phyloP scores from a whole-genome alignment of 1,140 invertebrate genomes.

The Hyposmocoma kahamanoa region DNA sequence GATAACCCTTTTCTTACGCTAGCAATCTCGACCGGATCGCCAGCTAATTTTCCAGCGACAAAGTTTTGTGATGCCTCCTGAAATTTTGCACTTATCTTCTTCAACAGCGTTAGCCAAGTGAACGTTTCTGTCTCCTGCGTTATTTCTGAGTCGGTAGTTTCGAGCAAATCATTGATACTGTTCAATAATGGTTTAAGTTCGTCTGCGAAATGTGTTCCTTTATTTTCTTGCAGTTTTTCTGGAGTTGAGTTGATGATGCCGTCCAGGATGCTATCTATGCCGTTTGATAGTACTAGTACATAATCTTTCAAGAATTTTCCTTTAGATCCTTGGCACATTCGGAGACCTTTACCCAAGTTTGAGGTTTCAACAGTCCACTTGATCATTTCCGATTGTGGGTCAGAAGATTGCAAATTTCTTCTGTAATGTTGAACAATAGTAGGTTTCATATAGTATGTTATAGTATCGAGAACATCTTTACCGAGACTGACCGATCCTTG shows the following conservation, averaged over 20 bases:
- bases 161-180: conserved; percentile 27
- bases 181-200: conserved; percentile 29
- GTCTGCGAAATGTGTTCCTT: conserved; percentile 20
- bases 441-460: conserved; percentile 8
- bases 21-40: conserved; percentile 3
- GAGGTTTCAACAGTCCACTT: conserved; percentile 23
- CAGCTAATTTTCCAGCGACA: conserved; percentile 15
- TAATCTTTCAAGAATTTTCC: conserved; percentile 38
- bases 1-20: conserved; percentile 21
- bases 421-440: background rate
- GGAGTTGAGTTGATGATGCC: conserved; percentile 4
- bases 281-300: conserved; percentile 25
- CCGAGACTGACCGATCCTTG: conserved; percentile 18
- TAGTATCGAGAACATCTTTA: conserved; percentile 15
- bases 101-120: conserved; percentile 40
- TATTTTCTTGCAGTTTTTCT: conserved; percentile 1
- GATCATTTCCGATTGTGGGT: background rate
- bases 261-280: conserved; percentile 24
- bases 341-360: conserved; percentile 29
- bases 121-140: conserved; percentile 20
- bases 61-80: conserved; percentile 28
- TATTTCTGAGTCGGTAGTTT: conserved; percentile 22
- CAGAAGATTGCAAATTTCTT: too few species aligned
- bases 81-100: conserved; percentile 41
- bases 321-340: conserved; percentile 25